Conservation (phyloP, 2,888 invertebrate species). For the Phlogophora meticulosa region DNA sequence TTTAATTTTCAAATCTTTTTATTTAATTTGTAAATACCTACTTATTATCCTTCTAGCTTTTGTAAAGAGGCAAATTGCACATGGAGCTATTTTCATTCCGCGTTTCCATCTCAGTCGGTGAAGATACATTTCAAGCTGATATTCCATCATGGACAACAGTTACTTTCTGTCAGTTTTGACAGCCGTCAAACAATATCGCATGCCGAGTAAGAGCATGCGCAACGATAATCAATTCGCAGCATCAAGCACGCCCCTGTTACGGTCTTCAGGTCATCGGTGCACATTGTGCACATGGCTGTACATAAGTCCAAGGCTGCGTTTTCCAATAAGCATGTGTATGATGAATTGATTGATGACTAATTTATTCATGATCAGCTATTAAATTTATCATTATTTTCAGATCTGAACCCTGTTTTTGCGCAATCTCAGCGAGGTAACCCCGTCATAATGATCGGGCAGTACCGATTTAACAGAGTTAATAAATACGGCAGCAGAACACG, state of each 20-base stretch:
- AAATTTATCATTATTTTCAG: slow-evolving; percentile 77
- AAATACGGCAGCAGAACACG: slow-evolving; percentile 85
- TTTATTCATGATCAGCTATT: slow-evolving; percentile 49
- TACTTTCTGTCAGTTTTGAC: not conserved
- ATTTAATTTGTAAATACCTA: slow-evolving; percentile 3
- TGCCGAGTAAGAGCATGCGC: not conserved
- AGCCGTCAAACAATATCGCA: no score
- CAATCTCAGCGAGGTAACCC: slow-evolving; percentile 88
- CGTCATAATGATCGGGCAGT: slow-evolving; percentile 88
- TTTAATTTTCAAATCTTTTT: slow-evolving; percentile 24
- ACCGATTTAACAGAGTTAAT: slow-evolving; percentile 88
- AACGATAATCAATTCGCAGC: not conserved
- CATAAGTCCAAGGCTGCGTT: not conserved
- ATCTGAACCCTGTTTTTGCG: slow-evolving; percentile 87
- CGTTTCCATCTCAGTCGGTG: no score
- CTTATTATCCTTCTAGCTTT: not conserved
- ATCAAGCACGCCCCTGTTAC: not conserved
- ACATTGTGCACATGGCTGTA: no score
- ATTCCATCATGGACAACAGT: not conserved
- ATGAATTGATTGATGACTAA: not conserved
- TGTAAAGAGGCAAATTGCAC: not conserved
- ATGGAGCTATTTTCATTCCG: no score
- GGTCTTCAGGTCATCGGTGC: not conserved
- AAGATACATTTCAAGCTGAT: no score
- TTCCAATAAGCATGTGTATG: not conserved